Evolutionary conservation across 2,113 vertebrate species (phyloP), one percentile per base, ranked within the genome.

Genomic region (Equus quagga): DNA sequence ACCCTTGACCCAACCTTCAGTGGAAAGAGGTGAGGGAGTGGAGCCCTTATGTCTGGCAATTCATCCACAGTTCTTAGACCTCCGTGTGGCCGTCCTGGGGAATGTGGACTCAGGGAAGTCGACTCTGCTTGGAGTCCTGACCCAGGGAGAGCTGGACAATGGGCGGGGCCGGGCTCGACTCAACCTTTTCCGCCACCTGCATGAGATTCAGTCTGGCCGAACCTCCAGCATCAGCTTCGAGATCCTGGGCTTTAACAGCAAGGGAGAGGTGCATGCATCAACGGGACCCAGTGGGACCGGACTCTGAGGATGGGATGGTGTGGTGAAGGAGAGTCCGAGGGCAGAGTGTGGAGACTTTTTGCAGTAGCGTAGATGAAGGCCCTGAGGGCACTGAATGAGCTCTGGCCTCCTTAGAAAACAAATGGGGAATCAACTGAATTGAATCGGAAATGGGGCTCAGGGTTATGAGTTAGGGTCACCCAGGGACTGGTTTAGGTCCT

Each of bases 201-300:
- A 99, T 92, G 99, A 99, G 98, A 99, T 99, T 98, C 99, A 99
- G 96, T 99, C 99, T 17, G 99, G 99, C 95, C 99, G 99, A 36
- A 99, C 99, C 0, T 99, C 99, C 23, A 99, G 99, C 98, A 99
- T 99, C 98, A 99, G 99, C 99, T 99, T 99, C 98, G 99, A 99
- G 98, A 99, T 99, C 97, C 99, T 99, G 0, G 99, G 99, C 85
- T 99, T 99, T 98, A 99, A 99, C 98, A 99, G 99, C 98, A 99
- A 99, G 99, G 99, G 99, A 98, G 99, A 99, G 99, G 99, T 99
- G 97, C 98, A 98, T 91, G 96, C 75, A 7, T 54, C 96, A 87
- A 1, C 4, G 97, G 97, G 96, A 93, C 93, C 87, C 95, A 84
- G 67, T 92, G 87, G 97, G 97, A 60, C 73, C 82, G 89, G 95